A percentile compares a stretch with the other conserved stretches of the same genome.
Conservation (phyloP, 1,140 invertebrate species). For the Lanistes nyassanus region DNA sequence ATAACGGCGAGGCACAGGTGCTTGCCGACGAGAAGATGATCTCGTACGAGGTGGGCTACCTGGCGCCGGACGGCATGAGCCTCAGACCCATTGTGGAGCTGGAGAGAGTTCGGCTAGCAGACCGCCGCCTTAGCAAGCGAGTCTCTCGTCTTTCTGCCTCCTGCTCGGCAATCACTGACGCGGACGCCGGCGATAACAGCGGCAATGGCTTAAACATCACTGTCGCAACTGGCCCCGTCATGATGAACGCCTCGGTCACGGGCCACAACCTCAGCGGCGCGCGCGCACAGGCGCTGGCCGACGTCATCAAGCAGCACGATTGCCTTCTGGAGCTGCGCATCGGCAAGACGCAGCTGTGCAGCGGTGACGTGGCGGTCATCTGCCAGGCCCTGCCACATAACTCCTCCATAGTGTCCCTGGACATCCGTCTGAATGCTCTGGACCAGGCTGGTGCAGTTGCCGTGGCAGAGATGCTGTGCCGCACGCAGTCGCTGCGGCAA, state of each 20-base stretch:
- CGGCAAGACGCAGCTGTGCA: constrained; percentile 56
- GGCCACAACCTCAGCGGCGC: constrained; percentile 50
- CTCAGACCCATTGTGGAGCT: constrained; percentile 56
- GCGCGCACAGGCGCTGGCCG: constrained; percentile 43
- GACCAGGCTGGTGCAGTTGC: constrained; percentile 49
- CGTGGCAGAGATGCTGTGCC: constrained; percentile 45
- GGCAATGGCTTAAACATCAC: constrained; percentile 22
- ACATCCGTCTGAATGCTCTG: constrained; percentile 58
- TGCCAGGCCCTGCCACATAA: constrained; percentile 39
- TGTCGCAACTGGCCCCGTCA: constrained; percentile 35
- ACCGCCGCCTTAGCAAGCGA: constrained; percentile 45
- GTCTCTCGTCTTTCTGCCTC: constrained; percentile 45
- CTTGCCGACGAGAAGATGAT: constrained; percentile 57
- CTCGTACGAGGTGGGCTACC: constrained; percentile 57
- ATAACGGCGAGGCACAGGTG: constrained; percentile 23
- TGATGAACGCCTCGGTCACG: constrained; percentile 56
- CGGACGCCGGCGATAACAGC: background rate
- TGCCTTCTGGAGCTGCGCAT: constrained; percentile 56
- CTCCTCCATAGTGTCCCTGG: constrained; percentile 48
- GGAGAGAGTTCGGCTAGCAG: constrained; percentile 46
- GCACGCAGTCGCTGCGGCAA: constrained; percentile 48
- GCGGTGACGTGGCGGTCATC: constrained; percentile 48
- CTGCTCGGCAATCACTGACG: constrained; percentile 27
- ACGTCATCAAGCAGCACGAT: constrained; percentile 43
- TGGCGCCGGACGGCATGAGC: constrained; percentile 44